phyloP scores from a whole-genome alignment of 1,140 invertebrate species.

The Drosophila fuyamai region DNA sequence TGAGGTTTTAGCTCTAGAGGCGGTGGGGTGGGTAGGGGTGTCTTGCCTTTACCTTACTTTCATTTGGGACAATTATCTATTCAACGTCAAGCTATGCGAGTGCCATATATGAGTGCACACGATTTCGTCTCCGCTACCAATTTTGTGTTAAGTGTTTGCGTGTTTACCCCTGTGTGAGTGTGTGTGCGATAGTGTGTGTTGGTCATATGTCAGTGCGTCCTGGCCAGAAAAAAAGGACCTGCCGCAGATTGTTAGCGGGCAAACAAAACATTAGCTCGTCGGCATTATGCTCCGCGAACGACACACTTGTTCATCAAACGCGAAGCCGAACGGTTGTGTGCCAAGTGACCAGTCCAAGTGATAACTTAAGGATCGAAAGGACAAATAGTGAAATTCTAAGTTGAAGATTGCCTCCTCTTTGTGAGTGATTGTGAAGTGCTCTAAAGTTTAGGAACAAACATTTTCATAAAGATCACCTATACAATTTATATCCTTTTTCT shows the following conservation, averaged over 20 bases:
- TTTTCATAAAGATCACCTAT: not conserved
- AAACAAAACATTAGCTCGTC: constrained; percentile 81
- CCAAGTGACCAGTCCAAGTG: constrained; percentile 55
- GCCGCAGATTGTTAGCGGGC: constrained; percentile 79
- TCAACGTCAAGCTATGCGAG: constrained; percentile 73
- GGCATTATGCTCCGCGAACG: constrained; percentile 63
- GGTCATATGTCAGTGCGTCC: constrained; percentile 80
- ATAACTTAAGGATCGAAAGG: constrained; percentile 15
- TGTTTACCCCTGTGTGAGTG: constrained; percentile 48
- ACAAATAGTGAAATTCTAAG: constrained; percentile 17
- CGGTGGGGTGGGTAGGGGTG: constrained; percentile 27
- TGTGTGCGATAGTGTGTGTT: constrained; percentile 45
- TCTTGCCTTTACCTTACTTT: constrained; percentile 64
- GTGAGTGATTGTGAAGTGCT: constrained; percentile 17
- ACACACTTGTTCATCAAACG: constrained; percentile 82
- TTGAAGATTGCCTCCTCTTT: not conserved
- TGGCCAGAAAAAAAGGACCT: constrained; percentile 66
- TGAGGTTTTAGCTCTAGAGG: constrained; percentile 5
- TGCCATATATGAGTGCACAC: constrained; percentile 77
- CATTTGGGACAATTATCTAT: constrained; percentile 83
- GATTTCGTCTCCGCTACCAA: constrained; percentile 74
- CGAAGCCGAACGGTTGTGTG: constrained; percentile 76
- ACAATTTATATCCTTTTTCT: not conserved
- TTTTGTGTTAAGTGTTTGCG: constrained; percentile 83
- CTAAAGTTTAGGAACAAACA: not conserved